phyloP scores from a whole-genome alignment of 2,888 invertebrate species.

The Pyrrhosoma nymphula region DNA sequence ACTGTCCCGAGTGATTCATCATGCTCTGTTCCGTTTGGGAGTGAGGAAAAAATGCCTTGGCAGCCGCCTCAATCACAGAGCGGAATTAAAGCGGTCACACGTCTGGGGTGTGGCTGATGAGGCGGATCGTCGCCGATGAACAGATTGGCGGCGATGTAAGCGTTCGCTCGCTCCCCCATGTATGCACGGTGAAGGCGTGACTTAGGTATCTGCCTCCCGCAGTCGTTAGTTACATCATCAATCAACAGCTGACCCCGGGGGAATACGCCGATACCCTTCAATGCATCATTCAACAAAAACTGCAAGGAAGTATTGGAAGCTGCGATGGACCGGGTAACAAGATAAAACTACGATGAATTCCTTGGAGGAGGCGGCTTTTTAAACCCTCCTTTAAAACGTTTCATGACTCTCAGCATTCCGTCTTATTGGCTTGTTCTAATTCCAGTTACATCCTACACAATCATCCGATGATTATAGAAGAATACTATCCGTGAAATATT shows the following conservation, averaged over 20 bases:
- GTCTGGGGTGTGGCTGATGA: not conserved
- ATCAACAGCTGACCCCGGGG: not conserved
- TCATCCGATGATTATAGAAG: too few species aligned
- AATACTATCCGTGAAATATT: too few species aligned
- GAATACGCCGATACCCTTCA: not conserved
- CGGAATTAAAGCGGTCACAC: not conserved
- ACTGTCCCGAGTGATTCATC: not conserved
- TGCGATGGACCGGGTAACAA: not conserved
- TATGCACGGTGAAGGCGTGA: not conserved
- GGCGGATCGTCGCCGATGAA: not conserved
- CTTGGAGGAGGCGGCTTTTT: too few species aligned
- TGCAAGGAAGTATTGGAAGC: not conserved
- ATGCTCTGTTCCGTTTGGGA: not conserved
- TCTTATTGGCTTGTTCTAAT: too few species aligned
- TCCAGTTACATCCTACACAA: too few species aligned
- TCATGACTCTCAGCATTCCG: too few species aligned
- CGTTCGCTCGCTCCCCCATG: not conserved
- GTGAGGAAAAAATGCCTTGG: not conserved
- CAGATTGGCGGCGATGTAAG: not conserved
- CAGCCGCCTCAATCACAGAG: not conserved
- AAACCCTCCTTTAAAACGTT: too few species aligned
- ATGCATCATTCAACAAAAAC: not conserved
- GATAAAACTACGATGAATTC: not conserved
- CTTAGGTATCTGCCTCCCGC: not conserved
- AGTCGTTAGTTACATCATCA: slow-evolving; percentile 35